These are phyloP conservation scores for Athetis lepigone DNA, from an alignment of 2,888 invertebrate genomes.

Conservation along the genomic window DNA sequence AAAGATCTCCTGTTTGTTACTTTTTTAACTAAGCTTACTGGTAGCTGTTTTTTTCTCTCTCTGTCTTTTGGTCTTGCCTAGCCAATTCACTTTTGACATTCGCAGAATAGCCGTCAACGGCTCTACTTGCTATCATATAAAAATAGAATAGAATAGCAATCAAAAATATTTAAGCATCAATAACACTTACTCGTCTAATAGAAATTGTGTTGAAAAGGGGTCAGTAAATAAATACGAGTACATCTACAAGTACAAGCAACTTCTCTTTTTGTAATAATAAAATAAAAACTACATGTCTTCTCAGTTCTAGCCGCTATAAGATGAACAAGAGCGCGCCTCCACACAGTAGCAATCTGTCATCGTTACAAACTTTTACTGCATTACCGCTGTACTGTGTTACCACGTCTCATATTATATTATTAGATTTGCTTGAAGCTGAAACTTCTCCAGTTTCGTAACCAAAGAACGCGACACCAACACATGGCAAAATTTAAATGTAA, in stretches of 20 bases:
- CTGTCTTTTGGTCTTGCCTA: no score
- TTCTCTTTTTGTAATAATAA: neutral
- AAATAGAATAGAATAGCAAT: no score
- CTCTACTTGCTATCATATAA: no score
- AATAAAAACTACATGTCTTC: neutral
- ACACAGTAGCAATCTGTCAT: constrained; percentile 48
- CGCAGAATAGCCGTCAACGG: no score
- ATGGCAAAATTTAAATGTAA: constrained; percentile 42
- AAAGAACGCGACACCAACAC: constrained; percentile 31
- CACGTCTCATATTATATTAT: constrained; percentile 41
- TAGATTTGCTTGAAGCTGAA: constrained; percentile 55
- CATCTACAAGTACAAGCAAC: neutral
- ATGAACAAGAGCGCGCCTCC: constrained; percentile 4
- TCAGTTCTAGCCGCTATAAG: neutral
- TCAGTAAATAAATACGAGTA: neutral
- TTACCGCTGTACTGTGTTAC: constrained; percentile 35
- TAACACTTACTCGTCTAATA: no score
- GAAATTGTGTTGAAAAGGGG: no score
- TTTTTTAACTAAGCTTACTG: no score
- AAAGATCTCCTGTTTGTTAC: no score
- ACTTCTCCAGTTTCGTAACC: constrained; percentile 45
- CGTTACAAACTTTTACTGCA: constrained; percentile 55
- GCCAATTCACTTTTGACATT: no score
- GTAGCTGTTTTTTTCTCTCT: no score
- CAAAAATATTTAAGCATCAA: no score